phyloP scores from a whole-genome alignment of 1,140 invertebrate species.

The Ooceraea biroi region DNA sequence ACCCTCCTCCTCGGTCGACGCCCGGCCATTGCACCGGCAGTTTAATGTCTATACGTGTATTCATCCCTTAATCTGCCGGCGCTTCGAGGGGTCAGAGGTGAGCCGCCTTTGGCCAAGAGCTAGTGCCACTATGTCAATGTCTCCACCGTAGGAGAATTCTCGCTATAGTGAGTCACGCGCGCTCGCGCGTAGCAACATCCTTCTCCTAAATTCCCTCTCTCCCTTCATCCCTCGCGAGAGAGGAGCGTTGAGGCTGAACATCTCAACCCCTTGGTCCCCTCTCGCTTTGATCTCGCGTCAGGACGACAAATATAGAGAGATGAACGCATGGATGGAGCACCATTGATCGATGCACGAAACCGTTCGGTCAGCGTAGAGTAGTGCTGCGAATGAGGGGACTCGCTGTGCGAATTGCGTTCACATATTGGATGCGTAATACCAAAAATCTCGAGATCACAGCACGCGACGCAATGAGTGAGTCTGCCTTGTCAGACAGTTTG shows the following conservation, averaged over 20 bases:
- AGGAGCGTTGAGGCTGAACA: constrained; percentile 54
- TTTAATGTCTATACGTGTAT: constrained; percentile 83
- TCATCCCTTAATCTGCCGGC: constrained; percentile 75
- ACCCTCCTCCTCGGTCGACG: neutral
- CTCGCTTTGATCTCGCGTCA: constrained; percentile 70
- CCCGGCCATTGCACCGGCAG: constrained; percentile 72
- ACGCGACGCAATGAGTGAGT: no score
- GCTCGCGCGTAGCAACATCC: constrained; percentile 29
- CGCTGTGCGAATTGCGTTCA: no score
- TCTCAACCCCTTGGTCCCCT: constrained; percentile 44
- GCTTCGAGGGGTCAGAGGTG: constrained; percentile 64
- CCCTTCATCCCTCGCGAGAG: no score
- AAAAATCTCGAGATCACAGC: neutral
- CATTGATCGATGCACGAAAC: constrained; percentile 55
- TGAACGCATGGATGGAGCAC: constrained; percentile 52
- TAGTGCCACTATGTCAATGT: constrained; percentile 75
- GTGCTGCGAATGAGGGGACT: neutral
- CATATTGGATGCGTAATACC: no score
- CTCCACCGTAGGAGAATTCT: constrained; percentile 62
- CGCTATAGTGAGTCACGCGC: constrained; percentile 49
- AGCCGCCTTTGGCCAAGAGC: constrained; percentile 76
- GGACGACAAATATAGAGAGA: constrained; percentile 60
- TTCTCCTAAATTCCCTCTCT: constrained; percentile 32
- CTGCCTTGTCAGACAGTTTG: neutral
- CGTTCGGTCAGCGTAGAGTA: neutral